Base-by-base conservation (phyloP, 37 sponge, comb jelly and placozoan genomes). In the Chondrosia reniformis region DNA sequence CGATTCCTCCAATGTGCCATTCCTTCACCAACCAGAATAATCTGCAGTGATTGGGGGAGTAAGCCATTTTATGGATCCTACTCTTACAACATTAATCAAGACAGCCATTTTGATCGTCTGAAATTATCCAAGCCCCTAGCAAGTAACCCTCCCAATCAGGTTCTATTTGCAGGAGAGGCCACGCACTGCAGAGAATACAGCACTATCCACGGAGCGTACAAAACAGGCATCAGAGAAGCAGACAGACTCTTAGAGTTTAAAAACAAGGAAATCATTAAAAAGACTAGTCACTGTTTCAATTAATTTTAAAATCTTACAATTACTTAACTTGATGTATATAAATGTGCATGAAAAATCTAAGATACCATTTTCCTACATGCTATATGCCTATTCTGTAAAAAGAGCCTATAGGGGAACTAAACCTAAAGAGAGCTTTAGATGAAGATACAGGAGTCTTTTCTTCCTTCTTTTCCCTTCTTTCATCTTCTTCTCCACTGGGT, bases 121-220 rank as follows among this genome's bases (percentile, higher is more conserved):
- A 42, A 13, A 38, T 52, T 88, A 13, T 42, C 81, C 15, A 34
- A 49, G 34, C 85, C 84, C 0, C 54, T 87, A 10, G 63, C 67
- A 37, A 81, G 86, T 13, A 25, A 37, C 31, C 52, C 78, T 43
- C 71, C 89, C 15, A 62, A 79, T n/a, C 86, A 82, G 74, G 55
- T 89, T 12, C 79, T 89, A 55, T 89, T 89, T 76, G 90, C 90
- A 19, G 90, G 90, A 37, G 90, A 89, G 46, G 86, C 90, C 37
- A 89, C 90, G 0, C 67, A 77, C 40, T 5, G 28, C 0, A 62
- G 27, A 34, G 37, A 45, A 15, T 89, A 77, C 32, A 67, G 79
- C 0, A 81, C 90, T n/a, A 41, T 59, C 10, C 65, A 89, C 75
- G 90, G 86, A 31, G 90, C 86, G n/a, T 89, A 74, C 31, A 65